Percentiles rank a stretch among this genome's conserved stretches.
Evolutionary conservation across 2,888 invertebrate species (phyloP).

Genomic region (Tuberolachnus salignus): DNA sequence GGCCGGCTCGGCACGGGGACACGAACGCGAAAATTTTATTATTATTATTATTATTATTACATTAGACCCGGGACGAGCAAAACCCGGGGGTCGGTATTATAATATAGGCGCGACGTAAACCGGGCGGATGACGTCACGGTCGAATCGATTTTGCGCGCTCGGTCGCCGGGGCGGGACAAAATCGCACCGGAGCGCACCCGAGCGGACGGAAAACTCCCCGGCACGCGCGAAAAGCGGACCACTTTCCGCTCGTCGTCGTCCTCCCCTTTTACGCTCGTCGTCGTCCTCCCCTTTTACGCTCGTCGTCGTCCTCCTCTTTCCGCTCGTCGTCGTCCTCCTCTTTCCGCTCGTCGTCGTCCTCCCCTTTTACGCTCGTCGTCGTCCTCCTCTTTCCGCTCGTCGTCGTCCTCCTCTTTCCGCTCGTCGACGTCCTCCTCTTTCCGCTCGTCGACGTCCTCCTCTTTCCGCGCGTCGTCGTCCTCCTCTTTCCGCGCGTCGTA

Average conservation of each 20-base stretch:
- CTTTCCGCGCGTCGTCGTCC: neutral
- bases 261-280: neutral
- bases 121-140: constrained; percentile 51
- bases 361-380: neutral
- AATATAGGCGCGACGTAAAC: too few species aligned
- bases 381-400: neutral
- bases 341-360: neutral
- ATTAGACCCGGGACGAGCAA: constrained; percentile 1
- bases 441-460: neutral
- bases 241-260: neutral
- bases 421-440: too few species aligned
- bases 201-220: constrained; percentile 7
- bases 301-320: neutral
- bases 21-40: too few species aligned
- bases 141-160: constrained; percentile 39
- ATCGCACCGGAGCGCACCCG: neutral
- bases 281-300: neutral
- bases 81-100: constrained; percentile 45
- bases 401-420: too few species aligned
- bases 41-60: too few species aligned
- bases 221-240: constrained; percentile 24
- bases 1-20: neutral
- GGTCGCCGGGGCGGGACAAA: neutral
- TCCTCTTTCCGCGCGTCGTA: too few species aligned
- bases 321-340: neutral